Percentiles rank a stretch among this genome's conserved stretches.
These are phyloP conservation scores for Trichopria drosophilae DNA, from an alignment of 2,888 invertebrate species.

Conservation along the genomic window DNA sequence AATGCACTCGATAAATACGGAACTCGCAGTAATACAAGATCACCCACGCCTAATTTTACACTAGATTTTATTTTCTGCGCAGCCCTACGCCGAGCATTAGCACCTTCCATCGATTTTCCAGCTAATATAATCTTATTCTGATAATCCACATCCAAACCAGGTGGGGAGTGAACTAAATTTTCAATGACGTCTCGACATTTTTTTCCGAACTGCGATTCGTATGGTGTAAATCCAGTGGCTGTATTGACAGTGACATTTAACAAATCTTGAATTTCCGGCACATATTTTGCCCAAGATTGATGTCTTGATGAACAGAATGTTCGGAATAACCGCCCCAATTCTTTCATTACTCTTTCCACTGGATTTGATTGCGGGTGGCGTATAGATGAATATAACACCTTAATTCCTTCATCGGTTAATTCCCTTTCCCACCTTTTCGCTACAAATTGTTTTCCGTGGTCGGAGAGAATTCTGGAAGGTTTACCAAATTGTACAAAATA, in stretches of 20 bases:
- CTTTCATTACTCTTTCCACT: constrained; percentile 30
- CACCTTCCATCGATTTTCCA: no score
- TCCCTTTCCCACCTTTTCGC: constrained; percentile 16
- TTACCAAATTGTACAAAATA: constrained; percentile 23
- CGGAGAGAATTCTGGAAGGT: constrained; percentile 16
- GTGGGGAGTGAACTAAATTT: no score
- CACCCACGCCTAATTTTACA: constrained; percentile 2
- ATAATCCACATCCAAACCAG: no score
- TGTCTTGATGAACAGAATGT: constrained; percentile 24
- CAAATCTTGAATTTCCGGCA: constrained; percentile 15
- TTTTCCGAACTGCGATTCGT: constrained; percentile 23
- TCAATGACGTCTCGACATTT: no score
- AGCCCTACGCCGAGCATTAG: no score
- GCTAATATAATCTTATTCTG: no score
- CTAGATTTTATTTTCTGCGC: no score
- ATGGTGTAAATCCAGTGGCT: constrained; percentile 22
- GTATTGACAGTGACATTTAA: constrained; percentile 22
- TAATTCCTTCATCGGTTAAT: constrained; percentile 6
- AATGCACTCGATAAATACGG: constrained; percentile 12
- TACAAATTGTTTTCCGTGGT: constrained; percentile 27
- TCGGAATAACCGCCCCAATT: constrained; percentile 29
- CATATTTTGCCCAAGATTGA: constrained; percentile 23
- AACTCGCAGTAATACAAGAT: constrained; percentile 13
- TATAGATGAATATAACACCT: constrained; percentile 21
- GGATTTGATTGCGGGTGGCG: constrained; percentile 32